These are phyloP conservation scores for Chromis chromis DNA, from an alignment of 2,797 vertebrate species.

Conservation along the genomic window DNA sequence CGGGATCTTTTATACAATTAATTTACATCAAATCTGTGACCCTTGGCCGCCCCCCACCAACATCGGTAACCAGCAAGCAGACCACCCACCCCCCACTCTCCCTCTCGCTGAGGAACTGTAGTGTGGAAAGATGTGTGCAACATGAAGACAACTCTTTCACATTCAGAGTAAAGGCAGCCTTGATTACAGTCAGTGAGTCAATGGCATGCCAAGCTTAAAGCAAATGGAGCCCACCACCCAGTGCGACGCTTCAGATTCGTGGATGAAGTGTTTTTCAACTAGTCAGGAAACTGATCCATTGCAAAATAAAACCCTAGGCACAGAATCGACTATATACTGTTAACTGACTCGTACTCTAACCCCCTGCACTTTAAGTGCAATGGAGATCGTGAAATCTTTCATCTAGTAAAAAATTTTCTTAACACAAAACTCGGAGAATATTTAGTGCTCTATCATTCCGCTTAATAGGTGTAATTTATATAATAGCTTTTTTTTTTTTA, in stretches of 20 bases:
- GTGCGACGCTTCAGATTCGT: conserved; percentile 89
- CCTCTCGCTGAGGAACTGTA: conserved; percentile 61
- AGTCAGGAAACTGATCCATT: conserved; percentile 90
- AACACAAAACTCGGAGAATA: conserved; percentile 90
- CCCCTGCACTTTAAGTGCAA: conserved; percentile 83
- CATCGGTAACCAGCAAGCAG: conserved; percentile 58
- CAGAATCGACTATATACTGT: conserved; percentile 90
- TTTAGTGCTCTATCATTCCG: conserved; percentile 96
- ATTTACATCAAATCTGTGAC: conserved; percentile 87
- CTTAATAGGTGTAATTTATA: conserved; percentile 92
- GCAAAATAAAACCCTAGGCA: conserved; percentile 92
- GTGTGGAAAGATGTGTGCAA: conserved; percentile 86
- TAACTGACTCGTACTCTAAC: conserved; percentile 90
- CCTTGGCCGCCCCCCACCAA: conserved; percentile 44
- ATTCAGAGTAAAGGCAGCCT: conserved; percentile 98
- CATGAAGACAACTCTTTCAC: conserved; percentile 98
- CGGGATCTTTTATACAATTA: conserved; percentile 87
- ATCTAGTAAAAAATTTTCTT: conserved; percentile 87
- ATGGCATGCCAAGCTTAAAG: conserved; percentile 99
- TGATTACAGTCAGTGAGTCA: conserved; percentile 94
- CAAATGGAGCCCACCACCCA: conserved; percentile 90
- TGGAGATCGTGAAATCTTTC: conserved; percentile 88
- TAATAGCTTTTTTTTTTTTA: conserved; percentile 85
- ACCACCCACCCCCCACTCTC: neutral
- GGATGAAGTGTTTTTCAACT: conserved; percentile 89